These are phyloP conservation scores for Xestia c-nigrum DNA, from an alignment of 2,888 invertebrate genomes.

Conservation along the genomic window DNA sequence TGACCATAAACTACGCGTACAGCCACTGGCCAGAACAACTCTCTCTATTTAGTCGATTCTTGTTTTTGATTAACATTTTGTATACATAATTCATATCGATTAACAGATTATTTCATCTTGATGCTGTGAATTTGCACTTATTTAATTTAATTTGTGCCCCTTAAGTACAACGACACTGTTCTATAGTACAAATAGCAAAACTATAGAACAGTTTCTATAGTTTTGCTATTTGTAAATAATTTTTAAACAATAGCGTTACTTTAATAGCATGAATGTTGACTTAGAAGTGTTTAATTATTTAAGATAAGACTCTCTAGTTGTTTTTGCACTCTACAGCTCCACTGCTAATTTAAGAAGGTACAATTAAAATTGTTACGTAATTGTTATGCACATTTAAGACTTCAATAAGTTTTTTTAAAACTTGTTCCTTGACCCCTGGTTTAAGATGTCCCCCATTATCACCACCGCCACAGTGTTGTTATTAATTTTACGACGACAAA, in stretches of 20 bases:
- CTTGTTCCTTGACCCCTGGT: background rate
- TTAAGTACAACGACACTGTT: background rate
- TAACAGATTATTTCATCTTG: slow-evolving; percentile 41
- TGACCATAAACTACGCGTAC: slow-evolving; percentile 70
- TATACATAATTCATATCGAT: slow-evolving; percentile 60
- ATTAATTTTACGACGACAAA: background rate
- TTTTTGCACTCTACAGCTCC: background rate
- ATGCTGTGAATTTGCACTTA: slow-evolving; percentile 5
- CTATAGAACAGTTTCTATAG: no score
- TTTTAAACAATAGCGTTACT: no score
- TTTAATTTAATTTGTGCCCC: slow-evolving; percentile 17
- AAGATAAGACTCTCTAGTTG: background rate
- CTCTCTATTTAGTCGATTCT: slow-evolving; percentile 67
- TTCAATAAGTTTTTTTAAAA: background rate
- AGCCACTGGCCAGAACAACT: slow-evolving; percentile 58
- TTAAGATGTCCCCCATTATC: background rate
- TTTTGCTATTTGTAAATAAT: slow-evolving; percentile 9
- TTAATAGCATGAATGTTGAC: background rate
- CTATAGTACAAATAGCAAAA: no score
- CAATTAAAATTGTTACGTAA: background rate
- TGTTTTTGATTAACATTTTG: slow-evolving; percentile 52
- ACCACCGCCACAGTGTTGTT: background rate
- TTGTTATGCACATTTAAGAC: background rate
- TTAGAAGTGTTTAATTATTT: background rate
- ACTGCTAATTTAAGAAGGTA: background rate